Conservation (phyloP, 2,888 invertebrate genomes). For the Hydrotaea diabolus region DNA sequence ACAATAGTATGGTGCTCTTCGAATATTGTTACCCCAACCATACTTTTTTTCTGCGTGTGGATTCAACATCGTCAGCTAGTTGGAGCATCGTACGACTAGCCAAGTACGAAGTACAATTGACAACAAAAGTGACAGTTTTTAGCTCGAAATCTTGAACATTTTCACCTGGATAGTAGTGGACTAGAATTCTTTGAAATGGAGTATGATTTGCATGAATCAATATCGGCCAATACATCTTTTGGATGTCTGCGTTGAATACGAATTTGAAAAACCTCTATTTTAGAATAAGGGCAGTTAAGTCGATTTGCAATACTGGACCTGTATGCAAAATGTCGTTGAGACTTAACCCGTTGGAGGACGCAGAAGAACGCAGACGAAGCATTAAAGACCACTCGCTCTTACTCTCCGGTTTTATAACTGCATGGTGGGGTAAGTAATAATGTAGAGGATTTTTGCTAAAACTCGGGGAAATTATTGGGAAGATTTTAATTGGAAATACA, state of each 20-base stretch:
- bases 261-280: neutral
- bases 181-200: neutral
- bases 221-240: neutral
- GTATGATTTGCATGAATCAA: neutral
- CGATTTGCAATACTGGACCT: neutral
- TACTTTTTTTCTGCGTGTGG: no score
- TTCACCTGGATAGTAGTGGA: no score
- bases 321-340: neutral
- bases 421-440: neutral
- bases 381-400: neutral
- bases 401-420: neutral
- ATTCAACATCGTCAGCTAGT: no score
- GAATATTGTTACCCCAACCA: no score
- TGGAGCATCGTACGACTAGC: no score
- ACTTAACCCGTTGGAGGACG: neutral
- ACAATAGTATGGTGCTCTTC: no score
- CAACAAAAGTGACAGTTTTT: no score
- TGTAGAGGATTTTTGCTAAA: no score
- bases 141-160: no score
- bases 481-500: no score
- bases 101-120: no score
- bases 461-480: no score
- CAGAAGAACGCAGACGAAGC: neutral
- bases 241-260: neutral
- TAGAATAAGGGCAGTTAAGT: neutral